Percentiles rank a stretch among this genome's conserved stretches.
Conservation (phyloP, 1,140 invertebrate species). For the Antheraea mylitta region DNA sequence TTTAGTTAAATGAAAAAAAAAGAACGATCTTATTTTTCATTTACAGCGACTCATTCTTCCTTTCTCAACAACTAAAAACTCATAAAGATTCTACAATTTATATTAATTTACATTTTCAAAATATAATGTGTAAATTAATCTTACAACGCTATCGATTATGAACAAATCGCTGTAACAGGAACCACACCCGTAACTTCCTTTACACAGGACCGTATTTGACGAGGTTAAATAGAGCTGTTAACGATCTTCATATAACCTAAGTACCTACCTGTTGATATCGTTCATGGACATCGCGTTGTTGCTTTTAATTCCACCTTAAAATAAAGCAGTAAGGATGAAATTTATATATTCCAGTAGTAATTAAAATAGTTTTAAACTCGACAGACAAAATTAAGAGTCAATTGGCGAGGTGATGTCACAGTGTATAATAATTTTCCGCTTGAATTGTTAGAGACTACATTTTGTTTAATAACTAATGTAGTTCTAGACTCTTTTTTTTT, state of each 20-base stretch:
- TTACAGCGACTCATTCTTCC: too few relatives aligned
- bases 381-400: constrained; percentile 13
- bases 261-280: constrained; percentile 13
- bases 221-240: constrained; percentile 24
- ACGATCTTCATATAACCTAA: constrained; percentile 14
- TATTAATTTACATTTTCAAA: too few relatives aligned
- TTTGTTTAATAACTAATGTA: too few relatives aligned
- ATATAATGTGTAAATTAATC: not conserved
- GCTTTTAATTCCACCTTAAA: constrained; percentile 6
- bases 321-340: not conserved
- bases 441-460: too few relatives aligned
- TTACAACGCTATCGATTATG: not conserved
- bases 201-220: constrained; percentile 14
- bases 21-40: too few relatives aligned
- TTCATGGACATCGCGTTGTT: not conserved
- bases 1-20: too few relatives aligned
- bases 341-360: not conserved
- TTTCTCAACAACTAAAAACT: too few relatives aligned
- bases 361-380: not conserved
- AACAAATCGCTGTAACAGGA: not conserved
- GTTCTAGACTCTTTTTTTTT: too few relatives aligned
- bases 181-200: not conserved
- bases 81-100: too few relatives aligned
- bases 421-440: too few relatives aligned
- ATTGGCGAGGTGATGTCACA: constrained; percentile 22